phyloP scores from a whole-genome alignment of 2,888 invertebrate species.

The Tryphoninae sp. region DNA sequence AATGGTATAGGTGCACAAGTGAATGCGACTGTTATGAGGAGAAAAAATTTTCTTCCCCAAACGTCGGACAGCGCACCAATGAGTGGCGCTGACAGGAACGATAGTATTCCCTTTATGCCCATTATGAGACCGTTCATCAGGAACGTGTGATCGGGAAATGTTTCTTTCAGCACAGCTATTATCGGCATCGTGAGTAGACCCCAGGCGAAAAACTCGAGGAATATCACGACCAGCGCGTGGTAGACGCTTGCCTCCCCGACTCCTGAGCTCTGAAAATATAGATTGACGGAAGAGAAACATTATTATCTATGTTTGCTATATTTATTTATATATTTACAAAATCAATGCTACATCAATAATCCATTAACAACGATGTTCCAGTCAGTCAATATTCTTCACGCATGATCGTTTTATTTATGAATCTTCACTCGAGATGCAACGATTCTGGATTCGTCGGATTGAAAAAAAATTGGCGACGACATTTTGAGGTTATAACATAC shows the following conservation, averaged over 20 bases:
- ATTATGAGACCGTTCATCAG: slow-evolving; percentile 99
- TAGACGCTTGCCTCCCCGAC: slow-evolving; percentile 98
- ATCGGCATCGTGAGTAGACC: slow-evolving; percentile 99
- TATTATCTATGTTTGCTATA: neutral
- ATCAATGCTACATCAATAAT: no score
- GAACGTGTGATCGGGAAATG: slow-evolving; percentile 99
- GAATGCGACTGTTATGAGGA: slow-evolving; percentile 98
- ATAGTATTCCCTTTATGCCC: slow-evolving; percentile 98
- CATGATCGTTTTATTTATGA: no score
- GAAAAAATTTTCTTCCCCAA: slow-evolving; percentile 99
- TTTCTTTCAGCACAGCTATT: slow-evolving; percentile 95
- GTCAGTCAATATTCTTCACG: no score
- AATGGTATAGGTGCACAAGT: slow-evolving; percentile 99
- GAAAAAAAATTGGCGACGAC: no score
- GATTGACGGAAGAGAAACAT: slow-evolving; percentile 56
- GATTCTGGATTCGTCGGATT: no score
- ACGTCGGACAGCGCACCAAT: slow-evolving; percentile 99
- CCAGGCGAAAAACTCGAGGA: slow-evolving; percentile 99
- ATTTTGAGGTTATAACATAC: no score
- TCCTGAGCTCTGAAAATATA: slow-evolving; percentile 87
- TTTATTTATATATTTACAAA: no score
- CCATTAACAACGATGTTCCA: no score
- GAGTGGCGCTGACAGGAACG: slow-evolving; percentile 98
- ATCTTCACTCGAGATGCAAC: no score
- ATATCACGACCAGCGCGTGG: slow-evolving; percentile 99